phyloP scores from a whole-genome alignment of 2,888 invertebrate species.

The Polyommatus icarus region DNA sequence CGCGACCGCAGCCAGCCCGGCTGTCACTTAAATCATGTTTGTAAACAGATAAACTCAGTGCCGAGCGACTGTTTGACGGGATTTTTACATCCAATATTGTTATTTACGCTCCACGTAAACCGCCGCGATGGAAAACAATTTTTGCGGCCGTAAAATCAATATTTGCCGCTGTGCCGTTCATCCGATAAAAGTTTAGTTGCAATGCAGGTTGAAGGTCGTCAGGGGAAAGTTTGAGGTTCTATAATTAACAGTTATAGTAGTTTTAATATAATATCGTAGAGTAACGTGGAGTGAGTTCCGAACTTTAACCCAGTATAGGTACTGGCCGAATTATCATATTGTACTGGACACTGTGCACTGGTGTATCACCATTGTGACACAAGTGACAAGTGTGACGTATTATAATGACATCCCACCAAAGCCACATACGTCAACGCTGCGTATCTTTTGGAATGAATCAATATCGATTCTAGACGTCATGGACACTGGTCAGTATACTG shows the following conservation, averaged over 20 bases:
- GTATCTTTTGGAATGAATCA: too few relatives aligned
- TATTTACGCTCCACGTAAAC: conserved; percentile 22
- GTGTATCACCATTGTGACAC: too few relatives aligned
- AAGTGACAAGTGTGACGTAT: too few relatives aligned
- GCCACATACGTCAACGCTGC: too few relatives aligned
- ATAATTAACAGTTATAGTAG: neutral
- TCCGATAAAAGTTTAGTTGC: conserved; percentile 15
- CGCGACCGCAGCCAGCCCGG: neutral
- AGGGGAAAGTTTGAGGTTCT: conserved; percentile 2
- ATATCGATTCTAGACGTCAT: too few relatives aligned
- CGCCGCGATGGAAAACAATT: conserved; percentile 10
- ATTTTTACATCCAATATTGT: conserved; percentile 19
- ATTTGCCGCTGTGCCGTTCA: conserved; percentile 1
- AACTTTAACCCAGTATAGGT: neutral
- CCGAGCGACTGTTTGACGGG: conserved; percentile 1
- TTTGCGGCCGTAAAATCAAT: conserved; percentile 6
- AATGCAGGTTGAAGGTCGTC: neutral
- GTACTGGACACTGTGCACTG: neutral
- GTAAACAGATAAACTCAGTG: conserved; percentile 13
- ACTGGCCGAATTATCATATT: neutral
- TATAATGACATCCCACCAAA: too few relatives aligned
- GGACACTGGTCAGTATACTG: too few relatives aligned
- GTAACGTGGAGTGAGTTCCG: neutral
- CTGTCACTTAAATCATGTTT: conserved; percentile 17
- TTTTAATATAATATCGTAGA: neutral